Conservation (phyloP, 2,888 invertebrate species). For the Cosmia trapezina region DNA sequence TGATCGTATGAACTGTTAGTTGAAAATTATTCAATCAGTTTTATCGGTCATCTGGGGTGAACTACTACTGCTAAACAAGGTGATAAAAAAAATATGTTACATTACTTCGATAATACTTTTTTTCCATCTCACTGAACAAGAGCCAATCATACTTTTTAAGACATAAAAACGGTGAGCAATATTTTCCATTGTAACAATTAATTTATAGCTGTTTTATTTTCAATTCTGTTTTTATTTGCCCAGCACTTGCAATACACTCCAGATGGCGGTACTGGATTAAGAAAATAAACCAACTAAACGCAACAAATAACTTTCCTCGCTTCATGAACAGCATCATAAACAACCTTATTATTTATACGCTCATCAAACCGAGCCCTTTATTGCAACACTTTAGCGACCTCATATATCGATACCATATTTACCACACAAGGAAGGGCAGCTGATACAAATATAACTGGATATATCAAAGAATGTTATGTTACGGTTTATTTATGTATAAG, state of each 20-base stretch:
- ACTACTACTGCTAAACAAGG: no score
- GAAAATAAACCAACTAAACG: slow-evolving; percentile 28
- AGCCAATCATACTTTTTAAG: background rate
- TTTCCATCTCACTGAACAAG: background rate
- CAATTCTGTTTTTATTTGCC: no score
- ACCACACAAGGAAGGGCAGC: slow-evolving; percentile 14
- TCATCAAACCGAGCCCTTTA: slow-evolving; percentile 32
- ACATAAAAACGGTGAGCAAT: background rate
- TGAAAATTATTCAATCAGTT: background rate
- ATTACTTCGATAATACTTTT: background rate
- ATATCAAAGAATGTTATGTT: slow-evolving; percentile 21
- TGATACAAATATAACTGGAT: slow-evolving; percentile 26
- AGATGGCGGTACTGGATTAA: background rate
- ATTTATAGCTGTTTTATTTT: no score
- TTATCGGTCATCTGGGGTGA: background rate
- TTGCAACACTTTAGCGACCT: slow-evolving; percentile 22
- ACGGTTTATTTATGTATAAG: slow-evolving; percentile 9
- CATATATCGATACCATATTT: slow-evolving; percentile 28
- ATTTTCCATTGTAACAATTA: background rate
- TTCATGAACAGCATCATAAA: background rate
- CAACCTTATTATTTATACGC: slow-evolving; percentile 34
- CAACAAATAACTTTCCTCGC: slow-evolving; percentile 20
- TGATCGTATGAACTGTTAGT: background rate
- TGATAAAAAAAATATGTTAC: background rate
- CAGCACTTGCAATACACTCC: background rate